Percentiles rank a stretch among this genome's conserved stretches.
Conservation (phyloP, 2,797 vertebrate genomes). For the Apogon talboti region DNA sequence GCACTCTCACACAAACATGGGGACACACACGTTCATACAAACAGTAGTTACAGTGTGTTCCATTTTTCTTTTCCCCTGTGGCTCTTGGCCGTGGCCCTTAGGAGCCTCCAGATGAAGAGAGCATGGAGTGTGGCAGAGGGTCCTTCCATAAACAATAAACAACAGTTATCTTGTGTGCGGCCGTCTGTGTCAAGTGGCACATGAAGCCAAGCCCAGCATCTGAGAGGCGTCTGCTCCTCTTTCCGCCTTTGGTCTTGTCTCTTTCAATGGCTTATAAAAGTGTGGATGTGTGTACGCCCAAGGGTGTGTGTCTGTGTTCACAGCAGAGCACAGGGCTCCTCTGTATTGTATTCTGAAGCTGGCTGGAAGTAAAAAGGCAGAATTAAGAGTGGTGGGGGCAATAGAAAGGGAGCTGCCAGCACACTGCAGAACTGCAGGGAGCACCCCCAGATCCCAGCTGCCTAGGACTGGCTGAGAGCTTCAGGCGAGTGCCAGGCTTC, state of each 20-base stretch:
- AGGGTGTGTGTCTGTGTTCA: constrained; percentile 65
- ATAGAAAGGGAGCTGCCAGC: constrained; percentile 73
- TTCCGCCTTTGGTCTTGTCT: constrained; percentile 74
- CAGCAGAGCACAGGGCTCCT: constrained; percentile 74
- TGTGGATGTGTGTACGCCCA: constrained; percentile 69
- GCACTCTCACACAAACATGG: background rate
- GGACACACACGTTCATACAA: constrained; percentile 18
- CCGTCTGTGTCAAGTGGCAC: constrained; percentile 75
- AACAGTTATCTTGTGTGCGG: constrained; percentile 80
- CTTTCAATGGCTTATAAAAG: constrained; percentile 77
- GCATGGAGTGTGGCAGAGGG: constrained; percentile 73
- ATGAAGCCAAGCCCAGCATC: constrained; percentile 75
- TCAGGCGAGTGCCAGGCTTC: constrained; percentile 83
- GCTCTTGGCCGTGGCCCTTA: constrained; percentile 58
- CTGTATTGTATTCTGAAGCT: constrained; percentile 82
- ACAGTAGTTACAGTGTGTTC: constrained; percentile 51
- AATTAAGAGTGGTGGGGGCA: constrained; percentile 73
- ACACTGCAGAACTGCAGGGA: constrained; percentile 81
- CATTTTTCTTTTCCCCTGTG: constrained; percentile 43
- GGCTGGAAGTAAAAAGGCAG: constrained; percentile 80
- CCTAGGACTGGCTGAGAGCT: constrained; percentile 78
- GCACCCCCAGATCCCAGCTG: constrained; percentile 85
- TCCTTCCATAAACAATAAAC: constrained; percentile 80
- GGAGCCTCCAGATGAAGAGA: constrained; percentile 73
- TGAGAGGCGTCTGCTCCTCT: constrained; percentile 79